These are phyloP conservation scores for Pseudorhiza aurosa DNA, from an alignment of 30 jellyfish, hydroid and myxozoan species.

Conservation along the genomic window DNA sequence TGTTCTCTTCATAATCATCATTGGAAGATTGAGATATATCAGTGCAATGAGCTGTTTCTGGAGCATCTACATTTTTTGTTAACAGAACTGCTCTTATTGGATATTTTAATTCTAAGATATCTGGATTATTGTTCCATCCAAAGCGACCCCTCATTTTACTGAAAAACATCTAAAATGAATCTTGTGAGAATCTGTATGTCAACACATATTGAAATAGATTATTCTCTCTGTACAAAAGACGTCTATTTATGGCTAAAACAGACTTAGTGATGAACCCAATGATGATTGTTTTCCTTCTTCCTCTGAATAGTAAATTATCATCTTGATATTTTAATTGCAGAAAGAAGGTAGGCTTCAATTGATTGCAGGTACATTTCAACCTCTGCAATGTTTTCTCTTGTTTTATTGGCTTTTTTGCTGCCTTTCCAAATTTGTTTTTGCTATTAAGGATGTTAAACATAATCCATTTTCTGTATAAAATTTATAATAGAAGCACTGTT, in stretches of 20 bases:
- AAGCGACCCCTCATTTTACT: conserved; percentile 50
- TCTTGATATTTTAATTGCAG: not conserved
- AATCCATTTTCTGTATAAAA: conserved; percentile 10
- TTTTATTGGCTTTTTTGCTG: conserved; percentile 19
- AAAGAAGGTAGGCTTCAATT: conserved; percentile 9
- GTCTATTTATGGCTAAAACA: conserved; percentile 3
- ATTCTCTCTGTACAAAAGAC: not conserved
- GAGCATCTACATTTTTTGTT: conserved; percentile 35
- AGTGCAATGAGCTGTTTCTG: conserved; percentile 28
- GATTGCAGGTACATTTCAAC: conserved; percentile 8
- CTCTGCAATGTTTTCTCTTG: conserved; percentile 5
- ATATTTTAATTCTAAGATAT: conserved; percentile 25
- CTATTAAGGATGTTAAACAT: conserved; percentile 37
- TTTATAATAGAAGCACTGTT: conserved; percentile 16
- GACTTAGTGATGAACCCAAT: conserved; percentile 26
- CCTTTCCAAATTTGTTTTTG: conserved; percentile 46
- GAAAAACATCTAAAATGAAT: conserved; percentile 52
- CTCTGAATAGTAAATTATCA: not conserved
- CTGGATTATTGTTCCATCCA: conserved; percentile 62
- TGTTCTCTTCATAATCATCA: no score
- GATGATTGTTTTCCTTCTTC: conserved; percentile 17
- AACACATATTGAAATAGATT: conserved; percentile 11
- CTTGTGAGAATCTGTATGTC: conserved; percentile 51
- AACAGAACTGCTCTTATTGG: conserved; percentile 39
- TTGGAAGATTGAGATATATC: not conserved